phyloP scores from a whole-genome alignment of 2,113 vertebrate species.

The Callospermophilus lateralis region DNA sequence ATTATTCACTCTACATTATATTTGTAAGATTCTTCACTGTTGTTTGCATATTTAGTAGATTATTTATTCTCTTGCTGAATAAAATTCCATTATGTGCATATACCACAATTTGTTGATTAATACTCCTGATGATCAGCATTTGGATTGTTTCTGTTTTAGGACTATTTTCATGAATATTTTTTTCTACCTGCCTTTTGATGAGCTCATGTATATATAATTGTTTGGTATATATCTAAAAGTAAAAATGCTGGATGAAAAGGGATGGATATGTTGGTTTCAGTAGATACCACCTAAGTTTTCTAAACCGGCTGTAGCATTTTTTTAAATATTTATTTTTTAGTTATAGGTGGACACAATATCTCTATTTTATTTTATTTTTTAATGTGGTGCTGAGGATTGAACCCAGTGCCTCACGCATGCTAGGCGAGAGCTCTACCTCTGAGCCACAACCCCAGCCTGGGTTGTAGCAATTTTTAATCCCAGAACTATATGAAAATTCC shows the following conservation, averaged over 20 bases:
- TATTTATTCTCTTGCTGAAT: slow-evolving; percentile 51
- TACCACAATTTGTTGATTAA: background rate
- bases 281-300: slow-evolving; percentile 32
- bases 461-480: background rate
- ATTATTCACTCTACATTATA: background rate
- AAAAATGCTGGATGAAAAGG: background rate
- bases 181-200: background rate
- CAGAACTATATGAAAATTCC: background rate
- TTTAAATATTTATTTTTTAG: background rate
- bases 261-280: slow-evolving; percentile 25
- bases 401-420: no score
- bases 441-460: no score
- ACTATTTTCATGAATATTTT: background rate
- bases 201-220: background rate
- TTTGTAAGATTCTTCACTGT: slow-evolving; percentile 3
- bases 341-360: no score
- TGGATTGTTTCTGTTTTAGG: slow-evolving; percentile 24
- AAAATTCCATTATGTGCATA: background rate
- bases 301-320: background rate
- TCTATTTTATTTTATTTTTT: no score
- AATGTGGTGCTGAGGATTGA: no score
- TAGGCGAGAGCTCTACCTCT: no score
- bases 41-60: slow-evolving; percentile 7
- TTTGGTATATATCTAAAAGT: slow-evolving; percentile 22
- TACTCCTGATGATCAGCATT: slow-evolving; percentile 30